Conservation (phyloP, 2,888 invertebrate genomes). For the Drosophila cognata region DNA sequence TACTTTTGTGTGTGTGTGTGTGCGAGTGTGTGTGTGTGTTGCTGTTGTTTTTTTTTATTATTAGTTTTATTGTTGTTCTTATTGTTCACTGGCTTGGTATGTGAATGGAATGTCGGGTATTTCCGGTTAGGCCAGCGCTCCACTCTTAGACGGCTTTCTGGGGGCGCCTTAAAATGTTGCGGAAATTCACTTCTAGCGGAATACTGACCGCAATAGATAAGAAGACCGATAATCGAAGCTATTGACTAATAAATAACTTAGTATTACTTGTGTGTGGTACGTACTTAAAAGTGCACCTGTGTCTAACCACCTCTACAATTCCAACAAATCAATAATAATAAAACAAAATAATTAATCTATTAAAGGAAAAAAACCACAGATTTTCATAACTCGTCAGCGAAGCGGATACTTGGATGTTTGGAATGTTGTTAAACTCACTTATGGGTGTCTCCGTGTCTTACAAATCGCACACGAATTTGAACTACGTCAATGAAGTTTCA, state of each 20-base stretch:
- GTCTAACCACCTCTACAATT: neutral
- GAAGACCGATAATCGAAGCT: neutral
- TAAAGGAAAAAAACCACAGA: neutral
- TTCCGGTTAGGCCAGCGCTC: conserved; percentile 63
- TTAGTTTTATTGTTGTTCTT: conserved; percentile 58
- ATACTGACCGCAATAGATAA: conserved; percentile 3
- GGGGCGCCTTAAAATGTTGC: conserved; percentile 37
- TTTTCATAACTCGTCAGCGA: neutral
- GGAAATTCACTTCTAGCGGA: conserved; percentile 11
- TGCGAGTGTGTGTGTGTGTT: conserved; percentile 17
- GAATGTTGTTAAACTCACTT: neutral
- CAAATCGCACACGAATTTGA: neutral
- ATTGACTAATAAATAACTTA: neutral
- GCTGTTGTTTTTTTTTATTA: conserved; percentile 50
- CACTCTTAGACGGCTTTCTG: conserved; percentile 9
- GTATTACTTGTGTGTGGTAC: too few species aligned
- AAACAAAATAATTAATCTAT: neutral
- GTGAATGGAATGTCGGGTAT: conserved; percentile 64
- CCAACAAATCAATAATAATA: neutral
- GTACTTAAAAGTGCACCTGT: neutral
- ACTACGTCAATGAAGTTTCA: neutral
- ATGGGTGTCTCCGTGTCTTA: neutral
- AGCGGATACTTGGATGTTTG: neutral
- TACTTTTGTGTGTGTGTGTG: conserved; percentile 29
- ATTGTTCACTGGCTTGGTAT: conserved; percentile 65